Conservation (phyloP, 2,888 invertebrate species). For the Beris chalybata region DNA sequence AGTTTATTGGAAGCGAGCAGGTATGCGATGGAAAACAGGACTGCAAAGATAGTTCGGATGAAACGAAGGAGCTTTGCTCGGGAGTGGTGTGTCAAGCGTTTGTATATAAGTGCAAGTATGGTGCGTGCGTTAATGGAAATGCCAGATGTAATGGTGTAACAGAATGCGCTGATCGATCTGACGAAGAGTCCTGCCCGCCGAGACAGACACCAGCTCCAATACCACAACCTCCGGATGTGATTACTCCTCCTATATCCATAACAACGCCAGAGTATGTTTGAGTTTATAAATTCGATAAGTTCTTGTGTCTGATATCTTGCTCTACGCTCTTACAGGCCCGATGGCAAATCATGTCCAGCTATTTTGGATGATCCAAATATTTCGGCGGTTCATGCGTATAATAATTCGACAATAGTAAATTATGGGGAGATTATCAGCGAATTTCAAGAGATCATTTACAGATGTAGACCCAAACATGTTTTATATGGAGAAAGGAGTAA, state of each 20-base stretch:
- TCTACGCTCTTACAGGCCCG: neutral
- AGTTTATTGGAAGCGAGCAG: neutral
- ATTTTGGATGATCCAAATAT: too few relatives aligned
- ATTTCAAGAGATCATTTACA: too few relatives aligned
- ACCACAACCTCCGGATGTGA: too few relatives aligned
- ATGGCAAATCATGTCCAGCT: neutral
- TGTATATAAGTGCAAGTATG: slow-evolving; percentile 23
- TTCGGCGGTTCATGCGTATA: too few relatives aligned
- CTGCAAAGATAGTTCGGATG: slow-evolving; percentile 45
- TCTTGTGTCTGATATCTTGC: neutral
- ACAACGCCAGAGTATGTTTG: neutral
- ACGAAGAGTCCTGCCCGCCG: slow-evolving; percentile 36
- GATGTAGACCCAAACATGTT: too few relatives aligned
- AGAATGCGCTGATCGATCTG: slow-evolving; percentile 32
- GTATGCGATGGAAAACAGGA: slow-evolving; percentile 54
- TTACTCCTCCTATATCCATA: neutral
- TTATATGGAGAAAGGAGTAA: too few relatives aligned
- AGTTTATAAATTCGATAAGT: neutral
- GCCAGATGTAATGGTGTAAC: slow-evolving; percentile 51
- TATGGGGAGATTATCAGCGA: too few relatives aligned
- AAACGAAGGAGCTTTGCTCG: slow-evolving; percentile 38
- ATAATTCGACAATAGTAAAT: too few relatives aligned
- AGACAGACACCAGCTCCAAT: too few relatives aligned
- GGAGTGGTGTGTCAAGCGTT: neutral
- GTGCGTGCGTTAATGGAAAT: slow-evolving; percentile 3